Evolutionary conservation across 1,140 invertebrate genomes (phyloP), one percentile per base, ranked within the genome.

Genomic region (Drosophila grimshawi): DNA sequence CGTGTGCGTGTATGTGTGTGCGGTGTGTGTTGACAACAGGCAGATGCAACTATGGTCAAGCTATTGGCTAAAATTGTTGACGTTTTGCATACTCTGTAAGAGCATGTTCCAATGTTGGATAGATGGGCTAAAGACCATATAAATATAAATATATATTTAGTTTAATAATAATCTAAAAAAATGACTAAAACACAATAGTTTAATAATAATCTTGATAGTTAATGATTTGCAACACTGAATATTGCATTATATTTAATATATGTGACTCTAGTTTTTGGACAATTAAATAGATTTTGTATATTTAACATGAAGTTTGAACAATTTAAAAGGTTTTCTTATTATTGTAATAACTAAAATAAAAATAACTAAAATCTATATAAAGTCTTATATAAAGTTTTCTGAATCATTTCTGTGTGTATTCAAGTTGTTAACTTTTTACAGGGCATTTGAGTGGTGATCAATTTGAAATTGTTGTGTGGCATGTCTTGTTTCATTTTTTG

Each of bases 41-140:
- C 72, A 52, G 60, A 19, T 19, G 60, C 64, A 73, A 73, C 64
- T 73, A 67, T 68, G 72, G 60, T 59, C 53, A 63, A 59, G 60
- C 67, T 70, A 60, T 70, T 64, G 60, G 41, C 53, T 45, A 63
- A 70, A 71, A 71, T 48, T 76, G 67, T 64, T 71, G 67, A 71
- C 73, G 48, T 59, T 76, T 55, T 5, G 27, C 41, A 70, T 71
- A 59, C 67, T 60, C 73, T 71, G 10, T 11, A 30, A 74, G 19
- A 19, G 19, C 19, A 39, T 41, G 7, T 19, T 19, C 19, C 19
- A 19, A 19, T 4, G 5, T 43, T 33, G 2, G 4, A 48, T 5
- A 11, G 43, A n/a, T 33, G n/a, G 27, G 3, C 39, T 1, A 19
- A 19, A 19, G 19, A 19, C 19, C 19, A 19, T 19, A 19, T 19